Conservation (phyloP, 2,888 invertebrate genomes). For the Zaprionus obscuricornis region DNA sequence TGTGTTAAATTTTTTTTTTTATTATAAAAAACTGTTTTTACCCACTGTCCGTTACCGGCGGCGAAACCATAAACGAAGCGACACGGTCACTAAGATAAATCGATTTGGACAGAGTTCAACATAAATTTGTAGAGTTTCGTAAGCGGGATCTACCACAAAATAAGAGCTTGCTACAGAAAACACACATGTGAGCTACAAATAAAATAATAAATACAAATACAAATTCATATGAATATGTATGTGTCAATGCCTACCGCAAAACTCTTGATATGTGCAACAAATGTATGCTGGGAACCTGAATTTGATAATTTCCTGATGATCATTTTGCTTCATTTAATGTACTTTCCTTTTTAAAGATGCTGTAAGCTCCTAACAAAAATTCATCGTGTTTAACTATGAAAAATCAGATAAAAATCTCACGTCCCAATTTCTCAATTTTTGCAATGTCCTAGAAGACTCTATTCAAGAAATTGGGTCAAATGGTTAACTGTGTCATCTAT, state of each 20-base stretch:
- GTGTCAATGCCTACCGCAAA: constrained; percentile 4
- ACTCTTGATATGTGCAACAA: constrained; percentile 22
- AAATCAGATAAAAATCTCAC: constrained; percentile 8
- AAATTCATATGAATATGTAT: not conserved
- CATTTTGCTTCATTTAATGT: constrained; percentile 1
- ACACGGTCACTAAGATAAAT: constrained; percentile 36
- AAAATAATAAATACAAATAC: too few relatives aligned
- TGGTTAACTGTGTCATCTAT: constrained; percentile 13
- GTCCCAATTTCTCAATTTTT: constrained; percentile 16
- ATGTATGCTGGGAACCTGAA: constrained; percentile 5
- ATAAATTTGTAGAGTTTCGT: constrained; percentile 28
- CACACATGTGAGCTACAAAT: not conserved
- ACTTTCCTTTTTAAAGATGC: not conserved
- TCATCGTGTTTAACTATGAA: not conserved
- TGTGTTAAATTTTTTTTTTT: too few relatives aligned
- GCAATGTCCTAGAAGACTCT: constrained; percentile 5
- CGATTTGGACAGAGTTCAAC: constrained; percentile 33
- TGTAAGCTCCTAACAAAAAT: not conserved
- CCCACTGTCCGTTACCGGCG: constrained; percentile 14
- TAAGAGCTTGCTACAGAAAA: not conserved
- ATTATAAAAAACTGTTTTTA: too few relatives aligned
- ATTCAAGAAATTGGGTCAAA: constrained; percentile 19
- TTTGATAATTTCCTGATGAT: constrained; percentile 13
- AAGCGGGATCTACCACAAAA: constrained; percentile 25
- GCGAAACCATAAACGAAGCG: constrained; percentile 10